These are phyloP conservation scores for Tribolium madens DNA, from an alignment of 1,140 invertebrate species.

Conservation along the genomic window DNA sequence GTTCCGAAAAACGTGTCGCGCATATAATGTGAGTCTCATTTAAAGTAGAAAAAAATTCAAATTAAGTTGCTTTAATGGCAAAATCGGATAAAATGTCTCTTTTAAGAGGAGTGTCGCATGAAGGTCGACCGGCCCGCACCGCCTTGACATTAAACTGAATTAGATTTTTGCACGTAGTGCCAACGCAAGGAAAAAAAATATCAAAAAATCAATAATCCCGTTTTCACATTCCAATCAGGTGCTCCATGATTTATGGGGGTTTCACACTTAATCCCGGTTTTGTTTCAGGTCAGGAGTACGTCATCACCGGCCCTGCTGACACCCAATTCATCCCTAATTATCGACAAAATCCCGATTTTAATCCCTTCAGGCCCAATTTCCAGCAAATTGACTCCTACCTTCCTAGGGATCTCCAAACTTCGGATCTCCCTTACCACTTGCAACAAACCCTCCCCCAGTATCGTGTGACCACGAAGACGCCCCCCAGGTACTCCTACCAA, in stretches of 20 bases:
- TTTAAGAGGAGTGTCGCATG: background rate
- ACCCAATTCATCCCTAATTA: slow-evolving; percentile 51
- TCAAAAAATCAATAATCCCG: no score
- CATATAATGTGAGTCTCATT: background rate
- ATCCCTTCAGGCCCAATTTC: slow-evolving; percentile 43
- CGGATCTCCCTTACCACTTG: slow-evolving; percentile 60
- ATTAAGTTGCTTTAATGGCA: no score
- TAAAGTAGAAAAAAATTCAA: no score
- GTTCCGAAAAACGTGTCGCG: background rate
- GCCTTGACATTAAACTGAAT: background rate
- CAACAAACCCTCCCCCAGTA: slow-evolving; percentile 63
- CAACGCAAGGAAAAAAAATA: no score
- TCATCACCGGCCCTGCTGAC: slow-evolving; percentile 46
- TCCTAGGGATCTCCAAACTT: slow-evolving; percentile 60
- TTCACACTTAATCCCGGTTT: background rate
- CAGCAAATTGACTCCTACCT: slow-evolving; percentile 48
- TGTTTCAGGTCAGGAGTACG: slow-evolving; percentile 52
- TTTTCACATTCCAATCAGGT: no score
- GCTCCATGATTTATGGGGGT: no score
- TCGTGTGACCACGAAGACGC: slow-evolving; percentile 49
- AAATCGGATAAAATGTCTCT: background rate
- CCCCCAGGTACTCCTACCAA: slow-evolving; percentile 42
- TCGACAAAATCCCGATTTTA: slow-evolving; percentile 44
- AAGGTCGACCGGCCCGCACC: background rate
- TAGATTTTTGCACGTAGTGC: background rate